Conservation (phyloP, 2,888 invertebrate species). For the Eilema caniola region DNA sequence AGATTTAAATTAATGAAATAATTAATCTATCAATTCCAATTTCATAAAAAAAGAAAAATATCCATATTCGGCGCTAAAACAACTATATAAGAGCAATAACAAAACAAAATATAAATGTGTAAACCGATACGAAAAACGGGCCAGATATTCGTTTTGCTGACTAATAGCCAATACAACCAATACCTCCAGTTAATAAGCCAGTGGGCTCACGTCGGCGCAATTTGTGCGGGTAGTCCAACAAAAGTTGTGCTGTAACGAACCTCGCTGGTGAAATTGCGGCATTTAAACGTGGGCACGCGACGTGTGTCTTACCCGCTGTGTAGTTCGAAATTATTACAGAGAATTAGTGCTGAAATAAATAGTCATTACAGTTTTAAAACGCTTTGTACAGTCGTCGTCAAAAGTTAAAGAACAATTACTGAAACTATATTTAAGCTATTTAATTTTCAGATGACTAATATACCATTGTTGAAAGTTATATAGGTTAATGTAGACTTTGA, state of each 20-base stretch:
- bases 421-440: no score
- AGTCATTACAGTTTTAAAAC: no score
- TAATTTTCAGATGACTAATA: no score
- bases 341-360: no score
- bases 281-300: slow-evolving; percentile 63
- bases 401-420: no score
- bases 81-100: background rate
- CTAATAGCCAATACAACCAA: slow-evolving; percentile 47
- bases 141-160: slow-evolving; percentile 40
- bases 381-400: no score
- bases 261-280: slow-evolving; percentile 65
- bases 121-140: slow-evolving; percentile 20
- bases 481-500: no score
- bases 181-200: slow-evolving; percentile 63
- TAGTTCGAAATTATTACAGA: background rate
- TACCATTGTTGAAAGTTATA: no score
- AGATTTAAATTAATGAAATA: no score
- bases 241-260: slow-evolving; percentile 72
- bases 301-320: slow-evolving; percentile 57
- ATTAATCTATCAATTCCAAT: no score
- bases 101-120: background rate
- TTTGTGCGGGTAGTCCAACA: slow-evolving; percentile 65
- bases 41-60: no score
- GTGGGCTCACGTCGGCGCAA: slow-evolving; percentile 68
- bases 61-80: no score